Base-by-base conservation (phyloP, 2,113 vertebrate genomes). In the Thunnus maccoyii region DNA sequence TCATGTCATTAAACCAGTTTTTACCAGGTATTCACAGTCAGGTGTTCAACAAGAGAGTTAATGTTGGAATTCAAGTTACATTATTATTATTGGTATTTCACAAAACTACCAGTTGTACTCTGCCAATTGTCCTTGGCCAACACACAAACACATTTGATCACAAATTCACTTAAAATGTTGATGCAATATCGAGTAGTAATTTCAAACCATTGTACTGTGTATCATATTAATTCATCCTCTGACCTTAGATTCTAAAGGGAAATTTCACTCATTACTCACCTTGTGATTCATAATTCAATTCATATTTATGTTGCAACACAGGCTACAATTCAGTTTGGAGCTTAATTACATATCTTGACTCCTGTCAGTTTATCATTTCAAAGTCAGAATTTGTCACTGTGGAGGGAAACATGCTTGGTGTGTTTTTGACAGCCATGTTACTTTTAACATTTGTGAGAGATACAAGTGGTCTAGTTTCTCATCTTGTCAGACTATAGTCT, bases 251-350 rank as follows among this genome's bases (percentile, higher is more conserved):
- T 52, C 3, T 25, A 32, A 66, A 74, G 61, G 20, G 18, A 17
- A 30, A 56, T 62, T 55, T 13, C 6, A 63, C 4, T 73, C 54
- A 51, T 54, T 15, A n/a, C 50, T 84, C 30, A 82, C 70, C 41
- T 78, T 74, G 50, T 84, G 67, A 79, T 62, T 75, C 27, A 54
- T 70, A 73, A 79, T 66, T 62, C 2, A 61, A 66, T 67, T 71
- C 5, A 41, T 15, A 56, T 73, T 78, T 18, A 0, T 25, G 60
- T 85, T 72, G 44, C 46, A 36, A 36, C 52, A 5, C 46, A 67
- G 1, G 56, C 48, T 77, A 20, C 4, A n/a, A 56, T 78, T 82
- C 44, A 68, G 18, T 47, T 62, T 57, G 12, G 17, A 76, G 22
- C 8, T 11, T 10, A 52, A 57, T 63, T 17, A 15, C 18, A 64